phyloP scores from a whole-genome alignment of 2,888 invertebrate species.

The Drosophila lutescens region DNA sequence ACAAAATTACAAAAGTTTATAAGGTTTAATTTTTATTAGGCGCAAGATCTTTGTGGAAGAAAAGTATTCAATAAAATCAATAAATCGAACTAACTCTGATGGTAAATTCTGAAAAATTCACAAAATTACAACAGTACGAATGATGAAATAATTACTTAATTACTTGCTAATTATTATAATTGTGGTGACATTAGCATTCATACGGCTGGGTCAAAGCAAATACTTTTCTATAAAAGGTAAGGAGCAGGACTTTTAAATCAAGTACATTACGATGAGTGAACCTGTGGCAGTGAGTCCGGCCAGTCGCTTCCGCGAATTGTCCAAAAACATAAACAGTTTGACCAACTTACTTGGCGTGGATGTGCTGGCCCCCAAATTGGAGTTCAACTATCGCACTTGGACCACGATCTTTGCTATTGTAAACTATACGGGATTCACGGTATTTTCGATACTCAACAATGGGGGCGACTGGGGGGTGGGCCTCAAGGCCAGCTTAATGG shows the following conservation, averaged over 20 bases:
- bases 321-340: slow-evolving; percentile 36
- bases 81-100: background rate
- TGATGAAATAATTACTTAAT: background rate
- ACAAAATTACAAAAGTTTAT: background rate
- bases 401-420: slow-evolving; percentile 13
- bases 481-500: slow-evolving; percentile 52
- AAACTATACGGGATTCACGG: slow-evolving; percentile 30
- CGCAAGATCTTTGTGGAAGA: too few species aligned
- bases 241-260: background rate
- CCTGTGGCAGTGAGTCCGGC: slow-evolving; percentile 9
- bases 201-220: background rate
- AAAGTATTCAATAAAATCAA: background rate
- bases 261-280: slow-evolving; percentile 5
- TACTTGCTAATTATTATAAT: slow-evolving; percentile 22
- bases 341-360: slow-evolving; percentile 49
- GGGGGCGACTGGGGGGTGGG: slow-evolving; percentile 46
- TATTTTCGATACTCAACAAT: slow-evolving; percentile 29
- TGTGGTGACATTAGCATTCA: background rate
- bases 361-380: slow-evolving; percentile 25
- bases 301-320: slow-evolving; percentile 35
- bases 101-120: background rate
- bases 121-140: background rate
- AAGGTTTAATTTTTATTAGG: too few species aligned
- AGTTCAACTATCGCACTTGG: slow-evolving; percentile 39
- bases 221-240: slow-evolving; percentile 47